Evolutionary conservation across 2,113 vertebrate species (phyloP), one percentile per base, ranked within the genome.

Genomic region (Pygoscelis antarcticus): DNA sequence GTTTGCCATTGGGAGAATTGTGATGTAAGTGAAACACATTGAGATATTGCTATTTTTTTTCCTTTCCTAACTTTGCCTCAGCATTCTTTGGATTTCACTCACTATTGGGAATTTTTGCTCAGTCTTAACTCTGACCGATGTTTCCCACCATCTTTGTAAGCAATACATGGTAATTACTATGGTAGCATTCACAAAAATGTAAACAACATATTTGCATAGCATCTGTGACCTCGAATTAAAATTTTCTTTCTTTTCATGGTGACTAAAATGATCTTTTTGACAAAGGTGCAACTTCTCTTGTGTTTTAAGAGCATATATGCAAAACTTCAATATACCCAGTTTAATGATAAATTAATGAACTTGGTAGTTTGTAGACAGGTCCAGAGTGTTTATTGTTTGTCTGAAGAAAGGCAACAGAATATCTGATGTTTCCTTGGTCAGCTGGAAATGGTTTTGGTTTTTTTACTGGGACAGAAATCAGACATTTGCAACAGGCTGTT

Each of bases 1-100:
- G 85, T 90, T 57, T 98, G 98, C 93, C 97, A 96, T 34, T 98
- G 98, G 98, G 98, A 99, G 83, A 96, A 98, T 7, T 98, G 98
- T 83, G 98, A 98, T 72, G 98, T 98, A 90, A 89, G 98, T 97
- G 62, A 89, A 83, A 65, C 16, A 30, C 0, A 1, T 16, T 46
- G 49, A 10, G 38, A 71, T 51, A 15, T 3, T 58, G 38, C 32
- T 27, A 0, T 38, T 47, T 72, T 49, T 65, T 49, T 13, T 4
- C 12, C 19, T 87, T 54, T 38, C 32, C 42, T 6, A 14, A 32
- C 19, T 71, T 66, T 38, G 22, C n/a, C 16, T 19, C 75, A 47
- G 25, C 29, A 13, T 51, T 40, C 52, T 69, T 66, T 69, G 68
- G 32, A 20, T 70, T 74, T 89, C 83, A 54, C 58, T 89, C n/a